Conservation (phyloP, 2,113 vertebrate genomes). For the Urocynchramus pylzowi region DNA sequence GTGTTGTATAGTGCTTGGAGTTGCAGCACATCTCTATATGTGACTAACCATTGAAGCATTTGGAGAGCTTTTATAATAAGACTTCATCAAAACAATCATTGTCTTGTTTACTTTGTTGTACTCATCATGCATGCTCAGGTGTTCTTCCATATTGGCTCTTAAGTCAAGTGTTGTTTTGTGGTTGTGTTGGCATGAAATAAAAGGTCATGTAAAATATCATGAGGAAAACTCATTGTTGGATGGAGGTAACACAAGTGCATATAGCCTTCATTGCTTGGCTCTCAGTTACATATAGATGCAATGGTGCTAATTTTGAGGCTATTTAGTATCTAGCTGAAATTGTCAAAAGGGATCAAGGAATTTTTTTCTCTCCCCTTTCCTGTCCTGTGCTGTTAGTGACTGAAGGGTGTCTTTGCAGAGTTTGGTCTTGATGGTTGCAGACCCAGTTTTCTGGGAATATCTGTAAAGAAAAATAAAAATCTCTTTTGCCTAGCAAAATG, state of each 20-base stretch:
- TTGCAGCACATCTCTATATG: neutral
- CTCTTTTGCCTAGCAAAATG: neutral
- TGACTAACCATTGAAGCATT: neutral
- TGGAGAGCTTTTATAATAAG: neutral
- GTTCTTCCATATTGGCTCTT: neutral
- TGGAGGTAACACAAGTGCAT: neutral
- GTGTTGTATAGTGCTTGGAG: neutral
- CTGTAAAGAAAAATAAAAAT: neutral
- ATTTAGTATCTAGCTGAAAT: neutral
- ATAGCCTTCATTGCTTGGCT: neutral
- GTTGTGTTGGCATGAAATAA: neutral
- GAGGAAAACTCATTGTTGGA: neutral
- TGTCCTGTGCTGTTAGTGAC: neutral
- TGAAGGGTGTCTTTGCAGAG: neutral
- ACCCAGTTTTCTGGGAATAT: neutral
- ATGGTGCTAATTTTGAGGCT: neutral
- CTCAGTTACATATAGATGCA: neutral
- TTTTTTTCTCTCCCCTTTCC: neutral
- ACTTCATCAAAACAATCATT: neutral
- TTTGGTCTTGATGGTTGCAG: neutral
- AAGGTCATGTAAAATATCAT: neutral
- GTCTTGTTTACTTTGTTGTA: neutral
- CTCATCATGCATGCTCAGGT: neutral
- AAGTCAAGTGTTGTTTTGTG: neutral
- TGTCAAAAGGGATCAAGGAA: neutral